These are phyloP conservation scores for Pedionomus torquatus DNA, from an alignment of 2,113 vertebrate species.

Conservation along the genomic window DNA sequence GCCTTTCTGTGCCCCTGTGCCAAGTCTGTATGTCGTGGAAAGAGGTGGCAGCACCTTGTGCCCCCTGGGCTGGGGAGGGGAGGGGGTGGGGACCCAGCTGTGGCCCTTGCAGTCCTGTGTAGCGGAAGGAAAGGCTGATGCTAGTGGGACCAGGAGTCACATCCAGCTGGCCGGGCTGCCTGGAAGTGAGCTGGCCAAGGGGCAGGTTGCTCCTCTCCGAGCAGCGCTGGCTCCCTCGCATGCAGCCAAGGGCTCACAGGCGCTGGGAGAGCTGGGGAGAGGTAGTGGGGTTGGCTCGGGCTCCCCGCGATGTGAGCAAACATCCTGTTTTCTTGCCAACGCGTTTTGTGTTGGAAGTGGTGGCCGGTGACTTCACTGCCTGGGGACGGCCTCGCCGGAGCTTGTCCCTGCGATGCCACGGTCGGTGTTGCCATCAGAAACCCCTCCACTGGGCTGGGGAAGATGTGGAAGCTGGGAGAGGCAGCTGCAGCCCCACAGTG, in stretches of 20 bases:
- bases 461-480: not conserved
- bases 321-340: conserved; percentile 4
- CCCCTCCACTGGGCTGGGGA: fast-evolving
- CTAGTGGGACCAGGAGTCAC: not conserved
- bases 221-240: not conserved
- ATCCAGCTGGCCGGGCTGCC: not conserved
- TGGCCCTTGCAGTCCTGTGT: fast-evolving
- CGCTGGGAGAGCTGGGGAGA: not conserved
- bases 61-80: not conserved
- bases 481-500: not conserved
- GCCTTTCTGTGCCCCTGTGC: not conserved
- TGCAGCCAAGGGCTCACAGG: not conserved
- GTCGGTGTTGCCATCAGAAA: not conserved
- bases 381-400: not conserved
- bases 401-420: not conserved
- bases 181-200: not conserved
- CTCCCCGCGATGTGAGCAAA: not conserved
- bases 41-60: not conserved
- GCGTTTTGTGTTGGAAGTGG: not conserved
- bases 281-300: not conserved
- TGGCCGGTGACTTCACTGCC: not conserved
- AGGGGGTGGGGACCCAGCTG: not conserved
- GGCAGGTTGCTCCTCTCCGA: not conserved
- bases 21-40: not conserved
- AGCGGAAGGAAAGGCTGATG: not conserved